phyloP scores from a whole-genome alignment of 2,888 invertebrate genomes.

The Eupithecia dodoneata region DNA sequence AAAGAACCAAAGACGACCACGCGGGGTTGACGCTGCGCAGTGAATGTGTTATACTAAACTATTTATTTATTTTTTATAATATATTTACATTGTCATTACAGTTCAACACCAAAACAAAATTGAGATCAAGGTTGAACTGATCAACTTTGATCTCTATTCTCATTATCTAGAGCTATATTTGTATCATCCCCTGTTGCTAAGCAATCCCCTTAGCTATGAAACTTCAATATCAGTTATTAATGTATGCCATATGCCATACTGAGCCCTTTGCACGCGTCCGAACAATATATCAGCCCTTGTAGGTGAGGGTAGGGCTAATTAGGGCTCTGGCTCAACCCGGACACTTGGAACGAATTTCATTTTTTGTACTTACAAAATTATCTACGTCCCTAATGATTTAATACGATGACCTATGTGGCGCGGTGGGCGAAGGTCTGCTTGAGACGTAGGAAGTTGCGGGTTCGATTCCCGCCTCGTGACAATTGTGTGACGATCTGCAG shows the following conservation, averaged over 20 bases:
- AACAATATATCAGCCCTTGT: constrained; percentile 33
- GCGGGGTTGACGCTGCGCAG: too few relatives aligned
- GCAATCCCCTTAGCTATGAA: constrained; percentile 1
- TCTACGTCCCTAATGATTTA: too few relatives aligned
- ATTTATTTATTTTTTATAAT: too few relatives aligned
- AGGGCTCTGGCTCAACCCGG: constrained; percentile 52
- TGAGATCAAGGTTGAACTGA: background rate
- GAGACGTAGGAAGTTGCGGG: too few relatives aligned
- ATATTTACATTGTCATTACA: too few relatives aligned
- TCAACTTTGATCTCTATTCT: background rate
- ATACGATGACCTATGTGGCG: too few relatives aligned
- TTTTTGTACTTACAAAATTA: background rate
- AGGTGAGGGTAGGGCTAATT: constrained; percentile 39
- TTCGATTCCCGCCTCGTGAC: too few relatives aligned
- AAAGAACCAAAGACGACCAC: too few relatives aligned
- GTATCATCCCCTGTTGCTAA: background rate
- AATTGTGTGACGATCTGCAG: too few relatives aligned
- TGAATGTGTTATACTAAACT: too few relatives aligned
- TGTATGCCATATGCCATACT: constrained; percentile 50
- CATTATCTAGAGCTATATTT: constrained; percentile 1
- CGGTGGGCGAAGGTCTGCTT: too few relatives aligned
- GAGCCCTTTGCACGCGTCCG: constrained; percentile 50
- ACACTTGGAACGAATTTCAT: constrained; percentile 1
- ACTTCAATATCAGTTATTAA: constrained; percentile 29
- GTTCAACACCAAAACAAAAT: too few relatives aligned